A percentile compares a stretch with the other conserved stretches of the same genome.
These are phyloP conservation scores for Tauraco erythrolophus DNA, from an alignment of 2,113 vertebrate genomes.

Conservation along the genomic window DNA sequence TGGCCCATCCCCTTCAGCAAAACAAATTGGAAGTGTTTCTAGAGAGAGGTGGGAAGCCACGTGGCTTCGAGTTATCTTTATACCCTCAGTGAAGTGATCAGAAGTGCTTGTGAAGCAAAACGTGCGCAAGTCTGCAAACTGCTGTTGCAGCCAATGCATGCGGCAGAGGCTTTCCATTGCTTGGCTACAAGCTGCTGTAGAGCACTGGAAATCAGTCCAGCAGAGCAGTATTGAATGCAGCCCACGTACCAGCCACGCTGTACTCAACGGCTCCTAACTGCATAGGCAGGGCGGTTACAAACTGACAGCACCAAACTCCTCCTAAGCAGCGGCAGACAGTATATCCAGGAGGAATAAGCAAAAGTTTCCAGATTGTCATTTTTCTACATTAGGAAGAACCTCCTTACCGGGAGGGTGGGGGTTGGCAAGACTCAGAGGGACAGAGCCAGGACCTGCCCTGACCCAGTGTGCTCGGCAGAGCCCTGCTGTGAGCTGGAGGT, in stretches of 20 bases:
- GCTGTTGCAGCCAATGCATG: not conserved
- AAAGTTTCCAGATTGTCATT: not conserved
- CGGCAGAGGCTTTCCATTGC: not conserved
- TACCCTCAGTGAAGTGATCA: not conserved
- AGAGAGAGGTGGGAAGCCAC: not conserved
- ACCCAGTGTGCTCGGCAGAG: not conserved
- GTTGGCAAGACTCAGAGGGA: not conserved
- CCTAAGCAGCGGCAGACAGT: rapidly evolving
- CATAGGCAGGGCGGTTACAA: not conserved
- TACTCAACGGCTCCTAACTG: rapidly evolving
- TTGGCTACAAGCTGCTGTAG: not conserved
- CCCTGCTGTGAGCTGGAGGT: not conserved
- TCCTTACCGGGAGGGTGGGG: rapidly evolving
- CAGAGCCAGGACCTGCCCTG: not conserved
- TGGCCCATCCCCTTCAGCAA: not conserved
- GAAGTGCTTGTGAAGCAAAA: not conserved
- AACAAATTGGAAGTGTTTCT: not conserved
- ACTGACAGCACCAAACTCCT: not conserved
- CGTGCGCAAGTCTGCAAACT: not conserved
- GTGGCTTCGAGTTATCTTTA: not conserved
- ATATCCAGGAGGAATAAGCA: not conserved
- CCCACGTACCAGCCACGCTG: rapidly evolving
- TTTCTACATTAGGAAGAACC: not conserved
- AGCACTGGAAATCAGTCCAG: not conserved
- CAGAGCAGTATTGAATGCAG: not conserved